Evolutionary conservation across 2,797 vertebrate genomes (phyloP).

Genomic region (Pangasius macronema): DNA sequence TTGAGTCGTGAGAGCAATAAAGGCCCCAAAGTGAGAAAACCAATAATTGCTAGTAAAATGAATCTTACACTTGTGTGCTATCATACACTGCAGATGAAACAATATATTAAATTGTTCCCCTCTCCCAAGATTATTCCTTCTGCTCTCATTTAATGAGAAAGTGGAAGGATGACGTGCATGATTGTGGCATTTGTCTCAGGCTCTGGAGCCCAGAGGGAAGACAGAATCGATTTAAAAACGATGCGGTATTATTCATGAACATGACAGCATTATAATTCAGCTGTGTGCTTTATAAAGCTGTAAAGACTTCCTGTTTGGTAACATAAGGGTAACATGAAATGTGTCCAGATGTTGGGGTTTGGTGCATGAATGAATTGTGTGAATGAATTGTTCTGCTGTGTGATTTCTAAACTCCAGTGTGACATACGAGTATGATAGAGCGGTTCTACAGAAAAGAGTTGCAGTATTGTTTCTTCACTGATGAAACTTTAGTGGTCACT

Average conservation of each 20-base stretch:
- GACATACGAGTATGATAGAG: neutral
- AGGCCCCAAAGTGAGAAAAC: constrained; percentile 21
- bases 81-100: constrained; percentile 45
- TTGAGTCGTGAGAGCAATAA: constrained; percentile 8
- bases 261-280: neutral
- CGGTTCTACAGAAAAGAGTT: neutral
- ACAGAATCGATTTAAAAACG: constrained; percentile 1
- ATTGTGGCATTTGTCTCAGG: constrained; percentile 25
- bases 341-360: neutral
- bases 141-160: constrained; percentile 30
- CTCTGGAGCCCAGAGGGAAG: constrained; percentile 12
- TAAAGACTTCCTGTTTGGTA: constrained; percentile 1
- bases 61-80: constrained; percentile 45
- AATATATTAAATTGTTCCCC: constrained; percentile 41
- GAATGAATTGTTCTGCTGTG: neutral
- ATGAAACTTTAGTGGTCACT: neutral
- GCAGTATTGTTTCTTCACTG: neutral
- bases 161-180: constrained; percentile 1
- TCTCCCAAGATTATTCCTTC: constrained; percentile 35
- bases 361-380: neutral
- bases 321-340: neutral
- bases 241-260: constrained; percentile 17
- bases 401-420: neutral
- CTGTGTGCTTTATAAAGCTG: neutral
- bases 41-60: constrained; percentile 47